These are phyloP conservation scores for Nebria salina DNA, from an alignment of 2,888 invertebrate species.

Conservation along the genomic window DNA sequence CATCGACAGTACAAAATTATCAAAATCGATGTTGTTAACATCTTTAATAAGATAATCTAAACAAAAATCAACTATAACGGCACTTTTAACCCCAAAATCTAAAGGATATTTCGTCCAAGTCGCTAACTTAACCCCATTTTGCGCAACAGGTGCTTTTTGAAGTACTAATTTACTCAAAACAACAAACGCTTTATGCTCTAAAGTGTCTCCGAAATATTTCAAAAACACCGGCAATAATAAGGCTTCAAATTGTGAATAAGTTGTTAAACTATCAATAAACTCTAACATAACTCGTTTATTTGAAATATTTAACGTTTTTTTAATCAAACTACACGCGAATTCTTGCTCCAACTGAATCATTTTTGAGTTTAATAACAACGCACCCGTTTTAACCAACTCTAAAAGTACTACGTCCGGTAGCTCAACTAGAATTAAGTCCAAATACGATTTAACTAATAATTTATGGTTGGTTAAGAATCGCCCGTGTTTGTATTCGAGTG, in stretches of 20 bases:
- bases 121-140: constrained; percentile 68
- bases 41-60: constrained; percentile 57
- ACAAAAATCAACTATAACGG: constrained; percentile 62
- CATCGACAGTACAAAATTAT: constrained; percentile 64
- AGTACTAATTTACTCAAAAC: constrained; percentile 74
- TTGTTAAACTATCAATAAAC: constrained; percentile 73
- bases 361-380: constrained; percentile 69
- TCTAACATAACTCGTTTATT: constrained; percentile 69
- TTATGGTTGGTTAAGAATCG: constrained; percentile 70
- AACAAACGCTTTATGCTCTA: constrained; percentile 67
- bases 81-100: constrained; percentile 65
- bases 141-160: constrained; percentile 72
- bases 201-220: constrained; percentile 67
- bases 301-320: constrained; percentile 69
- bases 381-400: constrained; percentile 67
- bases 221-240: constrained; percentile 76
- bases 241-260: constrained; percentile 77
- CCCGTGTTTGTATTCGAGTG: constrained; percentile 72
- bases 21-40: constrained; percentile 61
- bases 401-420: constrained; percentile 64
- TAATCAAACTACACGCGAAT: constrained; percentile 74
- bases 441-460: constrained; percentile 68
- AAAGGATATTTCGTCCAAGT: constrained; percentile 76
- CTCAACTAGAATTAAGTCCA: constrained; percentile 63
- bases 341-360: constrained; percentile 76